Base-by-base conservation (phyloP, 2,888 invertebrate species). In the Drosophila mulleri region DNA sequence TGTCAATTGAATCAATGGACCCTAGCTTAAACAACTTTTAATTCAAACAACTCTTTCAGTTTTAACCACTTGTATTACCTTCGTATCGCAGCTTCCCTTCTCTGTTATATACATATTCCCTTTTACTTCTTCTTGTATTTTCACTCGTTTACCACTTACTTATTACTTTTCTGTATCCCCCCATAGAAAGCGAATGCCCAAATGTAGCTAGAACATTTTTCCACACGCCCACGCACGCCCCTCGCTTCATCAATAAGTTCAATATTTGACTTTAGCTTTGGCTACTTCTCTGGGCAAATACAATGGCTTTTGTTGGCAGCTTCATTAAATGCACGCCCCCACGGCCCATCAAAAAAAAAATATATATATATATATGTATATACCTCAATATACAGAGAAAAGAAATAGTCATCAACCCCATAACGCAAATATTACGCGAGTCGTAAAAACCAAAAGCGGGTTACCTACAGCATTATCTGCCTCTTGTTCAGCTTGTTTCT, bases 191-290 rank as follows among this genome's bases (percentile, higher is more conserved):
- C 8, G 18, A 39, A 52, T 12, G 14, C 11, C 47, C 29, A 57
- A 45, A 23, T 23, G 45, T 45, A 72, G 66, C 41, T 72, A 41
- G 42, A 14, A 16, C 37, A 41, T 48, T 41, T 44, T 53, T 35
- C 57, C 2, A n/a, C 42, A n/a, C 48, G 11, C 29, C 6, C 20
- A 42, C 39, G 39, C 26, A 32, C 26, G 44, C 44, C 42, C 35
- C 48, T 11, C 42, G 20, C 67, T 68, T 72, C 69, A 76, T 89
- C 89, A 89, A 89, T 89, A 83, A 67, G 71, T 70, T 83, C 85
- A 83, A 83, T 83, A 89, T 83, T 89, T 89, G 84, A 75, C 58
- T 68, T 82, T 42, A 35, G 82, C 59, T 59, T 70, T 68, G 63
- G 68, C 71, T 58, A 83, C 81, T 64, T 78, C 71, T 74, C 62